A percentile compares a stretch with the other conserved stretches of the same genome.
These are phyloP conservation scores for Halichoeres trimaculatus DNA, from an alignment of 2,113 vertebrate species.

Conservation along the genomic window DNA sequence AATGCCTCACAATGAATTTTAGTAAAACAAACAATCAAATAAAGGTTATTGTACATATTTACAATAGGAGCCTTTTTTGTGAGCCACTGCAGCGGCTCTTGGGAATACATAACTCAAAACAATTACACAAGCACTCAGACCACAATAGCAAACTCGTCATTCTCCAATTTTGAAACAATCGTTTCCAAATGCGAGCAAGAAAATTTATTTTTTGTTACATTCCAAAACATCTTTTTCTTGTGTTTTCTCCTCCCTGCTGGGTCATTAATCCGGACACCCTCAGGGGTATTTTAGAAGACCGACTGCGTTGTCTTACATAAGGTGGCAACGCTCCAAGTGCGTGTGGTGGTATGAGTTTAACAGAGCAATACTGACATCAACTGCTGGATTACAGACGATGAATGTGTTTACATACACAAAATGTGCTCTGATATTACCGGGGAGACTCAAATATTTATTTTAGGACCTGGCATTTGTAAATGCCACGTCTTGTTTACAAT, in stretches of 20 bases:
- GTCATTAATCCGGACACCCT: slow-evolving; percentile 22
- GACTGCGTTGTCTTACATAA: slow-evolving; percentile 36
- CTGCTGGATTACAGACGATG: slow-evolving; percentile 35
- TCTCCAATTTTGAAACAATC: slow-evolving; percentile 54
- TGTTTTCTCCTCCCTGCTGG: slow-evolving; percentile 11
- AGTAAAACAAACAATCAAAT: slow-evolving; percentile 52
- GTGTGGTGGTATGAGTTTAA: slow-evolving; percentile 41
- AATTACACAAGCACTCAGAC: slow-evolving; percentile 53
- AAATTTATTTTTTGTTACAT: slow-evolving; percentile 37
- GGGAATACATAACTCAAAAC: slow-evolving; percentile 53
- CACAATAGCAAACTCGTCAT: slow-evolving; percentile 39
- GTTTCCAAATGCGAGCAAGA: slow-evolving; percentile 56
- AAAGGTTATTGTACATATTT: slow-evolving; percentile 81
- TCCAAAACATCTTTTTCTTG: slow-evolving; percentile 19
- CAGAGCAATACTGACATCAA: slow-evolving; percentile 36
- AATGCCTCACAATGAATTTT: slow-evolving; percentile 39
- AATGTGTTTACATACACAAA: slow-evolving; percentile 50
- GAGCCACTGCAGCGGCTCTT: slow-evolving; percentile 58
- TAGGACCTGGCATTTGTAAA: slow-evolving; percentile 28
- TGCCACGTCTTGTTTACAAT: slow-evolving; percentile 42
- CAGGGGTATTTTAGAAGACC: slow-evolving; percentile 17
- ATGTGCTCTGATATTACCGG: slow-evolving; percentile 21
- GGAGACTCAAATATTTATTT: slow-evolving; percentile 59
- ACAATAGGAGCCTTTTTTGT: slow-evolving; percentile 69
- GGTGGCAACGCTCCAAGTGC: slow-evolving; percentile 44